Conservation (phyloP, 2,797 vertebrate species). For the Gadopsis bispinosus region DNA sequence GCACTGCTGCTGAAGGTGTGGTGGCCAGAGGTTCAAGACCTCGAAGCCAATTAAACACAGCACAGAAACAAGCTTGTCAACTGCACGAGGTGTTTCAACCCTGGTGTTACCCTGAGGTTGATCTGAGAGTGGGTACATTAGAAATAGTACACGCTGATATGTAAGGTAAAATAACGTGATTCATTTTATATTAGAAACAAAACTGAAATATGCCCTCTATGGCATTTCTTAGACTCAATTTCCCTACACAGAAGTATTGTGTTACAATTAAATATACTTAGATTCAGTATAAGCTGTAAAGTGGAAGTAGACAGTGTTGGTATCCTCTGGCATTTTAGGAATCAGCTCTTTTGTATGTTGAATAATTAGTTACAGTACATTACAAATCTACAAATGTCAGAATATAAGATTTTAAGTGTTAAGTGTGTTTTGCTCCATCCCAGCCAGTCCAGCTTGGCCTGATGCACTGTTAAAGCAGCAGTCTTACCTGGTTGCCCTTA, state of each 20-base stretch:
- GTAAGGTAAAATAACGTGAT: background rate
- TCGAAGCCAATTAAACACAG: constrained; percentile 51
- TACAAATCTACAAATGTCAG: background rate
- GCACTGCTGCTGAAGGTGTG: constrained; percentile 54
- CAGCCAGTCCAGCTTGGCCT: background rate
- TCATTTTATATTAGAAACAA: background rate
- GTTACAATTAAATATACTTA: background rate
- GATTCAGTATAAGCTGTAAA: background rate
- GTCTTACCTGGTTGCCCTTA: constrained; percentile 42
- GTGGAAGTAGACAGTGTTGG: background rate
- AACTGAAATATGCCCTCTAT: background rate
- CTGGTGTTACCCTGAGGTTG: background rate
- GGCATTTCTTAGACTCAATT: background rate
- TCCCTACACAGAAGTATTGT: background rate
- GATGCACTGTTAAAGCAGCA: constrained; percentile 8
- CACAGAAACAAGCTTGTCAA: constrained; percentile 30
- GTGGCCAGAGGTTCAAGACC: constrained; percentile 57
- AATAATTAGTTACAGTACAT: background rate
- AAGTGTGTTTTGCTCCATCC: background rate
- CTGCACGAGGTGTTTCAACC: constrained; percentile 18
- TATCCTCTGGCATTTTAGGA: background rate
- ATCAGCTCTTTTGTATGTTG: background rate
- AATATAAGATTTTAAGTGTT: background rate
- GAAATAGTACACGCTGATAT: background rate
- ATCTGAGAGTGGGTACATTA: background rate